Evolutionary conservation across 2,888 invertebrate species (phyloP), one percentile per base, ranked within the genome.

Genomic region (Pollenia labialis): DNA sequence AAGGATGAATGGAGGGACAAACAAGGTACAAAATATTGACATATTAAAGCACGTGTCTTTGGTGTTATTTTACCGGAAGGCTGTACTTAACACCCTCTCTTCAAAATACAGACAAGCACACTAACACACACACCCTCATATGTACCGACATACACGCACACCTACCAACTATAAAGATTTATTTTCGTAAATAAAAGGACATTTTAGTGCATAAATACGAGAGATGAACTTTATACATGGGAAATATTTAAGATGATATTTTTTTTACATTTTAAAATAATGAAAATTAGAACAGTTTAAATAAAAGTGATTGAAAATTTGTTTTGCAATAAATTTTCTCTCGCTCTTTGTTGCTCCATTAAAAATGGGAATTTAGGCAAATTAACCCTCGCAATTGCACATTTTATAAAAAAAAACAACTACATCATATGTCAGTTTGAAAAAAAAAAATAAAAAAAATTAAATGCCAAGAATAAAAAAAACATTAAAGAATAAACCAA

Each of bases 1-100:
- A 81, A 42, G 54, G 11, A 85, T 50, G 62, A 74, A 48, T 64
- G 10, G 16, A 44, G 14, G 66, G 72, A 72, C 50, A 66, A 16
- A 62, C 64, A 66, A 42, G 6, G 10, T 81, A 60, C 64, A 77
- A 77, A 54, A 77, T 85, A 85, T 81, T 77, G 85, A 81, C 81
- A 74, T 79, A 74, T 76, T 81, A 48, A 77, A 81, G 85, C 85
- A 85, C 77, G 72, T 88, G 87, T 88, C 88, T 86, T 87, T 87
- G 86, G 85, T 89, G 88, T 87, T 88, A 87, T 87, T 80, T 81
- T 74, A 74, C 81, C 81, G 84, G 85, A 84, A 87, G 77, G 86
- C 69, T 56, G 32, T 54, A 79, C 76, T 82, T 84, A 77, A 81
- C 84, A 85, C 87, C 76, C 85, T 44, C 79, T 56, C 40, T 72